Conservation (phyloP, 2,888 invertebrate genomes). For the Euplexia lucipara region DNA sequence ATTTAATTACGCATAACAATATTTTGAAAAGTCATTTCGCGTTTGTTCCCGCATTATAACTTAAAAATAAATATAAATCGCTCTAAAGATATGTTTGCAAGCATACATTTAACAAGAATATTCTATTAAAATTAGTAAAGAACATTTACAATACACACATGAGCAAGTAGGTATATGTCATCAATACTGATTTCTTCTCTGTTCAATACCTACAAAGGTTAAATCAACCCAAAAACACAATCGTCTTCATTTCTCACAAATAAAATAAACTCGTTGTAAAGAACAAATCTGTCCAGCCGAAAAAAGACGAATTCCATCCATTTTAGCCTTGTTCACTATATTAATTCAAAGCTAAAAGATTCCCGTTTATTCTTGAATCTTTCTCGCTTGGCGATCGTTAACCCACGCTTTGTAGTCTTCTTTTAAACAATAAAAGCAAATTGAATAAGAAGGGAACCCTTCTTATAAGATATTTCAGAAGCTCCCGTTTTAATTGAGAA, state of each 20-base stretch:
- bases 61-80: too few species aligned
- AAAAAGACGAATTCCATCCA: slow-evolving; percentile 68
- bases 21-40: too few species aligned
- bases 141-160: too few species aligned
- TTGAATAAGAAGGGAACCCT: slow-evolving; percentile 75
- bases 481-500: slow-evolving; percentile 73
- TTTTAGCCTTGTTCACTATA: slow-evolving; percentile 75
- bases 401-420: slow-evolving; percentile 76
- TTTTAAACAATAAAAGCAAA: slow-evolving; percentile 81
- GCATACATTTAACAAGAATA: too few species aligned
- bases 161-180: too few species aligned
- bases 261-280: slow-evolving; percentile 64
- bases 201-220: background rate
- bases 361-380: slow-evolving; percentile 70
- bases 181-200: too few species aligned
- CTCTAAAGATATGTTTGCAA: too few species aligned
- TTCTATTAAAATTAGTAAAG: too few species aligned
- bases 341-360: slow-evolving; percentile 75
- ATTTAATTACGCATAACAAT: too few species aligned
- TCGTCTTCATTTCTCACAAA: slow-evolving; percentile 56
- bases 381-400: slow-evolving; percentile 69
- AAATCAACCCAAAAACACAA: slow-evolving; percentile 12
- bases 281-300: slow-evolving; percentile 62
- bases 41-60: too few species aligned
- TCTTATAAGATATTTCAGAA: slow-evolving; percentile 71